Evolutionary conservation across 2,113 vertebrate species (phyloP).

Genomic region (Lonchura striata): DNA sequence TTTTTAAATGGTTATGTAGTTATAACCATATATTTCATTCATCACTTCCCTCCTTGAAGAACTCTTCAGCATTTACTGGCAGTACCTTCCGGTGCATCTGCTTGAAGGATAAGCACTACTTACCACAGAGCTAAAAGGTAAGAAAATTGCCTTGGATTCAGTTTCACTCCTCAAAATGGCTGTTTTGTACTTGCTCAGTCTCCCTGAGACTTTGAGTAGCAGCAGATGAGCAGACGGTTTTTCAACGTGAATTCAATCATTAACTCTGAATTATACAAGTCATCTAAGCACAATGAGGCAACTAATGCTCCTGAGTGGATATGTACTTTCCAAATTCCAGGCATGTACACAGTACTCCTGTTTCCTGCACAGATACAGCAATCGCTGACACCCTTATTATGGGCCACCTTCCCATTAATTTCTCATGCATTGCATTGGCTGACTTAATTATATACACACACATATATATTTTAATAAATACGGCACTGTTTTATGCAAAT

Average conservation of each 20-base stretch:
- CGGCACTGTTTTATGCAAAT: background rate
- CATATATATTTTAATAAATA: background rate
- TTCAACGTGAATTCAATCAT: slow-evolving; percentile 38
- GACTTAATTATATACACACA: background rate
- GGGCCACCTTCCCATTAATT: background rate
- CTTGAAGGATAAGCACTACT: background rate
- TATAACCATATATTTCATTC: background rate
- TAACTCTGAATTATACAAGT: slow-evolving; percentile 42
- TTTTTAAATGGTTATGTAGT: background rate
- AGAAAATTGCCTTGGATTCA: background rate
- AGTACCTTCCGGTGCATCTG: background rate
- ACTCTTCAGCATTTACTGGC: background rate
- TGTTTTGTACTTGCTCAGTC: background rate
- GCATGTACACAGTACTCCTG: background rate
- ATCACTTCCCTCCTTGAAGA: background rate
- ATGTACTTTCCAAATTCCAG: background rate
- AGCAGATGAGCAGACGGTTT: slow-evolving; percentile 25
- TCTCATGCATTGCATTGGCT: background rate
- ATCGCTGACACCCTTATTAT: background rate
- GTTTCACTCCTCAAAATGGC: background rate
- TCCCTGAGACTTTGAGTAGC: background rate
- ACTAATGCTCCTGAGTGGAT: background rate
- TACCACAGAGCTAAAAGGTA: background rate
- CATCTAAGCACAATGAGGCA: slow-evolving; percentile 19
- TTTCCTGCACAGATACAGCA: background rate